A percentile compares a stretch with the other conserved stretches of the same genome.
Conservation (phyloP, 1,140 invertebrate genomes). For the Trachelipus rathkii region DNA sequence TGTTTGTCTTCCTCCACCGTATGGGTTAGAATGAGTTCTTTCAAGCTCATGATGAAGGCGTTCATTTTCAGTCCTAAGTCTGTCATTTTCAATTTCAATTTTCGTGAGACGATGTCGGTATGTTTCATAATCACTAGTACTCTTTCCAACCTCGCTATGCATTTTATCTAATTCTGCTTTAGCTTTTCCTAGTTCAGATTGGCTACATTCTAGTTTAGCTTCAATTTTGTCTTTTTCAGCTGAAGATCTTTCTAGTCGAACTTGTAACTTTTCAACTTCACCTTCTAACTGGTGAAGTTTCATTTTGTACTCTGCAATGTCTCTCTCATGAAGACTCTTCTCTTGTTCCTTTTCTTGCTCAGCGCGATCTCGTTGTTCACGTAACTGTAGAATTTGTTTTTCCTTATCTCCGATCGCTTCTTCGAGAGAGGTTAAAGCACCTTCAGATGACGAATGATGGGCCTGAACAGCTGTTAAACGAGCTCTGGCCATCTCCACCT, state of each 20-base stretch:
- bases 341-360: constrained; percentile 94
- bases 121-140: constrained; percentile 81
- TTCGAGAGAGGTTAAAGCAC: constrained; percentile 84
- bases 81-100: constrained; percentile 82
- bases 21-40: constrained; percentile 63
- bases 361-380: constrained; percentile 88
- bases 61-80: constrained; percentile 54
- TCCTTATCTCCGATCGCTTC: constrained; percentile 95
- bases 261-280: constrained; percentile 76
- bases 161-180: constrained; percentile 89
- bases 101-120: constrained; percentile 78
- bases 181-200: constrained; percentile 86
- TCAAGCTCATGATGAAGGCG: constrained; percentile 74
- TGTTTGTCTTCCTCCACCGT: constrained; percentile 63
- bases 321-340: constrained; percentile 84
- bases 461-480: constrained; percentile 72
- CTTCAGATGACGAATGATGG: constrained; percentile 85
- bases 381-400: constrained; percentile 86
- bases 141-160: constrained; percentile 78
- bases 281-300: constrained; percentile 61
- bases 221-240: constrained; percentile 86
- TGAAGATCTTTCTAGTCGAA: constrained; percentile 75
- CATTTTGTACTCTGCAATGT: constrained; percentile 91
- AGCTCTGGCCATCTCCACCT: constrained; percentile 89
- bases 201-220: constrained; percentile 82